A percentile compares a stretch with the other conserved stretches of the same genome.
phyloP scores from a whole-genome alignment of 2,888 invertebrate species.

The Trilocha varians region DNA sequence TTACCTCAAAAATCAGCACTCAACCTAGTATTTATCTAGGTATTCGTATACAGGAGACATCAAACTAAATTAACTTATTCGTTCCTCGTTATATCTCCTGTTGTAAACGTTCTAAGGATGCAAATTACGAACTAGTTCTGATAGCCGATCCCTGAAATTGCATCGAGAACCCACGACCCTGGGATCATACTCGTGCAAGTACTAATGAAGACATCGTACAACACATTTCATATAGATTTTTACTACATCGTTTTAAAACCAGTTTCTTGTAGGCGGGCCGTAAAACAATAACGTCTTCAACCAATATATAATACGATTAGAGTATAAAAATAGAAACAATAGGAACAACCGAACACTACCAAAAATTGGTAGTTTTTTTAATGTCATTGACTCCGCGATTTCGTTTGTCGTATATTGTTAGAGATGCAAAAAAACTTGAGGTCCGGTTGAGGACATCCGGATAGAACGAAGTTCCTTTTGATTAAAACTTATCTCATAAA shows the following conservation, averaged over 20 bases:
- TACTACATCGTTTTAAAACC: slow-evolving; percentile 54
- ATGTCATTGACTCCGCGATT: too few relatives aligned
- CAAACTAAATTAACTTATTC: too few relatives aligned
- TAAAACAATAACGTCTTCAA: slow-evolving; percentile 9
- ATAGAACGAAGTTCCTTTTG: too few relatives aligned
- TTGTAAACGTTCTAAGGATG: slow-evolving; percentile 42
- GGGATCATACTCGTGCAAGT: slow-evolving; percentile 44
- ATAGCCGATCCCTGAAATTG: slow-evolving; percentile 45
- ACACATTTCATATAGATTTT: slow-evolving; percentile 61
- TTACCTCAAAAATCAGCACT: too few relatives aligned
- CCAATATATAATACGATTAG: background rate
- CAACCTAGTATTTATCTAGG: too few relatives aligned
- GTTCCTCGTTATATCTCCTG: too few relatives aligned
- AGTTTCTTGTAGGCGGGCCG: slow-evolving; percentile 26
- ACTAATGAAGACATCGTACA: slow-evolving; percentile 67
- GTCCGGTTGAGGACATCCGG: too few relatives aligned
- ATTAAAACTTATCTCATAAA: too few relatives aligned
- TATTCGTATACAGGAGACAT: too few relatives aligned
- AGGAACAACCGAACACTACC: background rate
- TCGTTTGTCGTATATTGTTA: too few relatives aligned
- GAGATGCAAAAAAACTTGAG: too few relatives aligned
- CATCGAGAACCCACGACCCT: slow-evolving; percentile 44
- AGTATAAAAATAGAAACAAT: background rate
- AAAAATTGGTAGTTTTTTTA: too few relatives aligned
- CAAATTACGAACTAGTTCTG: slow-evolving; percentile 54